A percentile compares a stretch with the other conserved stretches of the same genome.
These are phyloP conservation scores for Ophioninae sp. DNA, from an alignment of 2,888 invertebrate genomes.

Conservation along the genomic window DNA sequence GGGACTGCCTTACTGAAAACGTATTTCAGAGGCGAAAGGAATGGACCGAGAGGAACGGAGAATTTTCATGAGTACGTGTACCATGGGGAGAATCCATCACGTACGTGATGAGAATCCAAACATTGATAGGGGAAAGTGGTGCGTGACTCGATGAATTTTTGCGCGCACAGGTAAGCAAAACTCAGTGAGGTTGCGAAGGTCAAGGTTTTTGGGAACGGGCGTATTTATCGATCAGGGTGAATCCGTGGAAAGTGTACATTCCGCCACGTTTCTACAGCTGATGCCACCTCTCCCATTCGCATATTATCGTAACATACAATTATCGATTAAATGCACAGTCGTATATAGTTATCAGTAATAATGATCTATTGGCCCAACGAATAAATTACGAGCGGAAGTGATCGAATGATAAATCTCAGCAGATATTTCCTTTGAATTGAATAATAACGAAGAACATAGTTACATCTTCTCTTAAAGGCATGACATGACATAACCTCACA, in stretches of 20 bases:
- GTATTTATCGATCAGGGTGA: slow-evolving; percentile 97
- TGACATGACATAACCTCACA: no score
- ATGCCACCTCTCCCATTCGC: not conserved
- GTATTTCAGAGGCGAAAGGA: no score
- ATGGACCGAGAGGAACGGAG: not conserved
- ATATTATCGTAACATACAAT: slow-evolving; percentile 1
- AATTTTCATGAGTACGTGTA: not conserved
- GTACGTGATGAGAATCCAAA: not conserved
- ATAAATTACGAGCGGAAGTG: slow-evolving; percentile 85
- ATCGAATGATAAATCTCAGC: not conserved
- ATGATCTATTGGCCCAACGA: slow-evolving; percentile 93
- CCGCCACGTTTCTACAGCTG: not conserved
- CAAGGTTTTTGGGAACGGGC: slow-evolving; percentile 94
- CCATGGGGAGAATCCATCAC: not conserved
- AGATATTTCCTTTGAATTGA: not conserved
- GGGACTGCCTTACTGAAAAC: not conserved
- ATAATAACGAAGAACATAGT: no score
- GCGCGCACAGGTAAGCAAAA: slow-evolving; percentile 83
- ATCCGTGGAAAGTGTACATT: slow-evolving; percentile 38
- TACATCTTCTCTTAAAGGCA: no score
- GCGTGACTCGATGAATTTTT: slow-evolving; percentile 63
- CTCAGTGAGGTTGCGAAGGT: slow-evolving; percentile 92
- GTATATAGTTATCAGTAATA: slow-evolving; percentile 92
- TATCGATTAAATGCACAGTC: slow-evolving; percentile 29
- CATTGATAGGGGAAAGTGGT: not conserved